Evolutionary conservation across 2,888 invertebrate species (phyloP).

Genomic region (Thecocarcelia acutangulata): DNA sequence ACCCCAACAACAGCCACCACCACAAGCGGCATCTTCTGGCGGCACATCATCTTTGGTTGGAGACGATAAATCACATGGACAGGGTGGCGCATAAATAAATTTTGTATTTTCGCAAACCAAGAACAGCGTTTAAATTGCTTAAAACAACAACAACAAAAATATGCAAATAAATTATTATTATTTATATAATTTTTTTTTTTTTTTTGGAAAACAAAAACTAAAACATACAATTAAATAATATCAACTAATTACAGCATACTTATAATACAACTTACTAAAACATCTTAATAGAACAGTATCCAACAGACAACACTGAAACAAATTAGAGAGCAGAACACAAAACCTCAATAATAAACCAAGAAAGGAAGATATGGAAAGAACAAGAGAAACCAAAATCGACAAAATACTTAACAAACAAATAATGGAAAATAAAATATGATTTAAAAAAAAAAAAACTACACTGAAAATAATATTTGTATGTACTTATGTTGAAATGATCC

Average conservation of each 20-base stretch:
- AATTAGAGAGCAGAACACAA: conserved; percentile 45
- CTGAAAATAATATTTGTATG: conserved; percentile 52
- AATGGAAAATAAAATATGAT: conserved; percentile 62
- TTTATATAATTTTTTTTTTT: too few relatives aligned
- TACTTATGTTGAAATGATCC: conserved; percentile 48
- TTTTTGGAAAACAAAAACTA: conserved; percentile 39
- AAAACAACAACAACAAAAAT: conserved; percentile 47
- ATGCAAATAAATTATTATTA: conserved; percentile 45
- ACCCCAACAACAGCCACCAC: conserved; percentile 82
- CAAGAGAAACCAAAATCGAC: background rate
- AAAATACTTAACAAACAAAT: conserved; percentile 62
- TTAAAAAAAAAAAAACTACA: conserved; percentile 52
- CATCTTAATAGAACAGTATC: conserved; percentile 17
- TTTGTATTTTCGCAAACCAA: conserved; percentile 66
- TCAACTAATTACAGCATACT: conserved; percentile 32
- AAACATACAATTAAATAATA: conserved; percentile 48
- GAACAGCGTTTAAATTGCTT: conserved; percentile 66
- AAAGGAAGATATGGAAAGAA: conserved; percentile 26
- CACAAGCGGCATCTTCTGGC: conserved; percentile 83
- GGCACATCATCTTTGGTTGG: conserved; percentile 80
- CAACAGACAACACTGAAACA: conserved; percentile 11
- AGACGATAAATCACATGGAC: conserved; percentile 71
- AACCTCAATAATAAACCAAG: conserved; percentile 65
- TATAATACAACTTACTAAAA: conserved; percentile 40
- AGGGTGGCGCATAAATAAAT: conserved; percentile 73